Evolutionary conservation across 2,797 vertebrate genomes (phyloP), one percentile per base, ranked within the genome.

Genomic region (Lithobates sylvaticus): DNA sequence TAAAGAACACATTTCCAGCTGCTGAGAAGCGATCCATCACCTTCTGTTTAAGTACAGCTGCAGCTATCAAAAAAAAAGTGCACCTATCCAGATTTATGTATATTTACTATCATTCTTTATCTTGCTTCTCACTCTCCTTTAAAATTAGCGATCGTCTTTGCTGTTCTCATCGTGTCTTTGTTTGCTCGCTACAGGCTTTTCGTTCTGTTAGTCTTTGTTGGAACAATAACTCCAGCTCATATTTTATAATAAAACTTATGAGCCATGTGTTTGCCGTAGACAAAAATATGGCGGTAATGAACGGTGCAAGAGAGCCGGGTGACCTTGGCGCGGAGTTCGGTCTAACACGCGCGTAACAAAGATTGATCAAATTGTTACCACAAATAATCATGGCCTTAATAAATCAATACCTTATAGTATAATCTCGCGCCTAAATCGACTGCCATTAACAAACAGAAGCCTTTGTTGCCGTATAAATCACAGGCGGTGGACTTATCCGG

Each of bases 341-440:
- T 78, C 85, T 83, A 87, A 78, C 67, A 39, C 78, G 44, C 50
- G 32, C 36, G 85, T 86, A 86, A 87, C 85, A 87, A 87, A 83
- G 85, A 87, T 87, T 87, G 85, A 87, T 87, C 80, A 78, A 83
- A 87, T 83, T 78, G 85, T 87, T 87, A 83, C 80, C 82, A 73
- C 85, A 78, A 83, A 87, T 87, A 87, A 87, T 87, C 85, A 72
- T 78, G 85, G 73, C 75, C 85, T 87, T 87, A 83, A 87, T 87
- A 87, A 87, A 83, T 87, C 81, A 87, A 87, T 87, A 87, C 69
- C 85, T 83, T 87, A 86, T 87, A 76, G 80, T 87, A 83, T 87
- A 87, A 87, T 87, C 85, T 87, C 69, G 34, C 75, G 67, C 76
- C 68, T 83, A 78, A 81, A 87, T 78, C 73, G 80, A 86, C 85